Evolutionary conservation across 2,113 vertebrate genomes (phyloP), one percentile per base, ranked within the genome.

Genomic region (Phylloscopus trochilus): DNA sequence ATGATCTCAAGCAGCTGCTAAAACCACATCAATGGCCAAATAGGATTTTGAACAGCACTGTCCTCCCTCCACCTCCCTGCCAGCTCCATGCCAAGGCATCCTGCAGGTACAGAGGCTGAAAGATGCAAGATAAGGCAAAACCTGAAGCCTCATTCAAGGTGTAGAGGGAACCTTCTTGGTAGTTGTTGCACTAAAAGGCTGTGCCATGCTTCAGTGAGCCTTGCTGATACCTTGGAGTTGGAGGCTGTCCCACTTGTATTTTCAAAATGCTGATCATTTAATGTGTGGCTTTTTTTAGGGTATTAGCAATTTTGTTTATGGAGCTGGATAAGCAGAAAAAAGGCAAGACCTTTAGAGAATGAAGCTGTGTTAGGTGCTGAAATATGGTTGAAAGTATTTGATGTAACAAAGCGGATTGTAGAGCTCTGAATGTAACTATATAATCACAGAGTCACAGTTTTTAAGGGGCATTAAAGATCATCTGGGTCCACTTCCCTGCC

Each of bases 21-120:
- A 7, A 18, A 4, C 22, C 35, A 5, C 17, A 5, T 11, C 27
- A 27, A 0, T 27, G 81, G 66, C 26, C 55, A 53, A 19, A 27
- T 0, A 5, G 14, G 51, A 43, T 74, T 73, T 13, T 4, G 7
- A 66, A 60, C 4, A 2, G 43, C 22, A 52, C 67, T 75, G 55
- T 33, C 21, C 19, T 37, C 37, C 46, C 60, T 82, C 39, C 28
- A 17, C 7, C 23, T n/a, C 27, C 37, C 64, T 51, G 55, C 47
- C 77, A 53, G 78, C 74, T 58, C 63, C 0, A 0, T 16, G 35
- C 44, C 44, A 23, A 49, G 64, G 46, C 0, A 0, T 59, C 66
- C 30, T 59, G 59, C 33, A 33, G 28, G 31, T 33, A 11, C 22
- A 21, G 28, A 33, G 44, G 39, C 35, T 31, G 52, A 60, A 49